Evolutionary conservation across 2,888 invertebrate genomes (phyloP), one percentile per base, ranked within the genome.

Genomic region (Thereva nobilitata): DNA sequence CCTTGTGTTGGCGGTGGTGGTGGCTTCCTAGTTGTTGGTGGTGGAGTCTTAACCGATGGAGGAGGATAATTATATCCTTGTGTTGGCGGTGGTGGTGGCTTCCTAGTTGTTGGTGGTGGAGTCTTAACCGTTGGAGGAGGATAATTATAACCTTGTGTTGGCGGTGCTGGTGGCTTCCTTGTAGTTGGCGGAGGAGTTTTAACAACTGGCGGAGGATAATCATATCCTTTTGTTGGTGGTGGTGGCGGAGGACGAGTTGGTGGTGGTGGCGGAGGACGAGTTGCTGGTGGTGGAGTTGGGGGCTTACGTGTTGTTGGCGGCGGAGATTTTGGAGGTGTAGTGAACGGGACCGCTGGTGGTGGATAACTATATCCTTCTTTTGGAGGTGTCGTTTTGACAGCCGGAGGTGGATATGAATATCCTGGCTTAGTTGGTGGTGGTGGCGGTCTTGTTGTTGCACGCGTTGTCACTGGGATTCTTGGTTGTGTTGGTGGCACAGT

Each of bases 391-490:
- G 49, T 10, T 9, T 37, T 59, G 8, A 4, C 49, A 38, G 23
- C 10, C 2, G 59, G 59, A 8, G 59, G 34, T 10, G 59, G 59
- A 38, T 59, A 59, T n/a, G 34, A 9, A 49, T 45, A 47, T 10
- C 59, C 38, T 8, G 59, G 59, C 8, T 23, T 23, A 23, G 23
- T 23, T 23, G 23, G 23, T 23, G 23, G 23, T 23, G 23, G 1
- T 23, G 23, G 23, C 23, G 23, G 23, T 23, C 23, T 23, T 2
- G 23, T 23, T 23, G 59, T 59, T 12, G 12, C 47, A 38, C 49
- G 45, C 6, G 59, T 45, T 10, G 59, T 47, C n/a, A 59, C 59
- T 12, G 59, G 59, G 34, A 59, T 59, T 34, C 59, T 59, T 10
- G 59, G 47, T 47, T 47, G 47, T 35, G 59, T 59, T 59, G 45